Conservation (phyloP, 1,140 invertebrate genomes). For the Frieseomelitta varia region DNA sequence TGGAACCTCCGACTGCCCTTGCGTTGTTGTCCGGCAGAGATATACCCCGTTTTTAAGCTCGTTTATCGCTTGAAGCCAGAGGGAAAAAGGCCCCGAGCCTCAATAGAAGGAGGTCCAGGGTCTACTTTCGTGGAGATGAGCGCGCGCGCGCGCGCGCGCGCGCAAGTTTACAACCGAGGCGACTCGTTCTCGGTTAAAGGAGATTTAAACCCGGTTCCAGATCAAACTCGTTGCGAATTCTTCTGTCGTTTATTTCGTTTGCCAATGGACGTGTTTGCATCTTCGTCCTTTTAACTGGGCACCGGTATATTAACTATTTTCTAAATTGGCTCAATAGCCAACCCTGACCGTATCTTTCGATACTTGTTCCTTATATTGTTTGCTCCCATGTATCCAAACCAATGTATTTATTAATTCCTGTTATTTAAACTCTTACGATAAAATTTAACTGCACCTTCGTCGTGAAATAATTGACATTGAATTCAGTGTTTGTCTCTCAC, state of each 20-base stretch:
- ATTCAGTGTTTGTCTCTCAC: background rate
- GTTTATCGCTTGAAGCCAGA: conserved; percentile 29
- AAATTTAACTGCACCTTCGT: too few relatives aligned
- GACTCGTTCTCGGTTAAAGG: conserved; percentile 49
- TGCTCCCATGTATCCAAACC: background rate
- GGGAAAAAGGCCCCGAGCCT: conserved; percentile 14
- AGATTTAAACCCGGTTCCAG: conserved; percentile 67
- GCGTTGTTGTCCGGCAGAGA: conserved; percentile 39
- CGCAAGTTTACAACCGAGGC: conserved; percentile 36
- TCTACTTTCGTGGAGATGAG: background rate
- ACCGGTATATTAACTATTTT: conserved; percentile 29
- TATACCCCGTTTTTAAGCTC: conserved; percentile 42
- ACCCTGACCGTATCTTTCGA: background rate
- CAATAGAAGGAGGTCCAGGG: background rate
- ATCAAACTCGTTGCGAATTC: conserved; percentile 58
- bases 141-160: background rate
- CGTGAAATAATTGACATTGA: background rate
- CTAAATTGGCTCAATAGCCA: conserved; percentile 20
- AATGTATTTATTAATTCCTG: background rate
- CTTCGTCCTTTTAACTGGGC: conserved; percentile 39
- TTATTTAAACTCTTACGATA: background rate
- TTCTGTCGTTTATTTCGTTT: conserved; percentile 55
- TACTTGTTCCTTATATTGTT: background rate
- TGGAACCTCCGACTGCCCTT: conserved; percentile 26
- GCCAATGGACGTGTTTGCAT: background rate